Percentiles rank a stretch among this genome's conserved stretches.
Conservation (phyloP, 2,888 invertebrate species). For the Synergus umbraculus region DNA sequence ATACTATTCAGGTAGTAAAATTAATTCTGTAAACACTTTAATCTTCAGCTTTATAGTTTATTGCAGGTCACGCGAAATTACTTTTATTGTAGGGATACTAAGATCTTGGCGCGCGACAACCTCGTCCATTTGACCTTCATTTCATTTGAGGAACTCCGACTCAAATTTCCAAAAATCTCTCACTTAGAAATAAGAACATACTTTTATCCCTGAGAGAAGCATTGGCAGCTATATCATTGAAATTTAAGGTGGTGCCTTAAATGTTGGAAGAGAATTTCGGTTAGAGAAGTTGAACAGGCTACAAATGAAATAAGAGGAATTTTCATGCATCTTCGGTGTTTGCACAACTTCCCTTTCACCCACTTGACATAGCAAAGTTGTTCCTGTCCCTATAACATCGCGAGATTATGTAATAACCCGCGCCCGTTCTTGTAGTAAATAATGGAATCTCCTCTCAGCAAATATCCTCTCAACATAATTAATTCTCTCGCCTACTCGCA, state of each 20-base stretch:
- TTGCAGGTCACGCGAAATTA: conserved; percentile 66
- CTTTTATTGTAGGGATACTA: conserved; percentile 62
- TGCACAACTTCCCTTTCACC: conserved; percentile 18
- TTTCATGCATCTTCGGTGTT: not conserved
- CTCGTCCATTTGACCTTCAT: not conserved
- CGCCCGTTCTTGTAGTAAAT: conserved; percentile 37
- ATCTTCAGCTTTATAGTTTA: conserved; percentile 67
- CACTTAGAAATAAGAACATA: no score
- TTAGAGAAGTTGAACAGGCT: not conserved
- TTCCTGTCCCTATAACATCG: conserved; percentile 26
- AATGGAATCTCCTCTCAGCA: conserved; percentile 38
- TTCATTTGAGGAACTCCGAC: not conserved
- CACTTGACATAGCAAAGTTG: not conserved
- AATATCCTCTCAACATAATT: conserved; percentile 35
- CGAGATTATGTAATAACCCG: conserved; percentile 38
- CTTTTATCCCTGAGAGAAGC: no score
- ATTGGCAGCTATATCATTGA: no score
- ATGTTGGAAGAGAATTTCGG: not conserved
- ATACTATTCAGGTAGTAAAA: conserved; percentile 63
- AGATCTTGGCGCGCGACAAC: conserved; percentile 24
- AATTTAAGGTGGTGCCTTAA: no score
- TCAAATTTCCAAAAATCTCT: no score
- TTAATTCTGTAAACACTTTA: conserved; percentile 73
- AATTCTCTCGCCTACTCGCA: conserved; percentile 40
- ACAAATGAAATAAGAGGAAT: not conserved